These are phyloP conservation scores for Lethocerus indicus DNA, from an alignment of 1,140 invertebrate genomes.

Conservation along the genomic window DNA sequence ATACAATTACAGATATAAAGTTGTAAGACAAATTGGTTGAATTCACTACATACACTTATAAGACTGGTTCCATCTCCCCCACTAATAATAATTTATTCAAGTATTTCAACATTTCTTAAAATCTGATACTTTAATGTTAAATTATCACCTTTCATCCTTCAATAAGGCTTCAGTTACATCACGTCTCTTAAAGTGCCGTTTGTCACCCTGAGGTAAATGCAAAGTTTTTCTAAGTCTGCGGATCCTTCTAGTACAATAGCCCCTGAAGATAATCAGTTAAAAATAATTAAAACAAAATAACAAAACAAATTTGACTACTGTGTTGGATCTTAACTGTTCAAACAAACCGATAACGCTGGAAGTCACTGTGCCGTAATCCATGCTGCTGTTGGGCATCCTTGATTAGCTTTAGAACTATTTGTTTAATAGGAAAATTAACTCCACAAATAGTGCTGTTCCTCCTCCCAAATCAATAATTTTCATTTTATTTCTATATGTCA, in stretches of 20 bases:
- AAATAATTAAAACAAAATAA: neutral
- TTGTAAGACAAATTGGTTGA: too few species aligned
- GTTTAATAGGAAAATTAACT: constrained; percentile 22
- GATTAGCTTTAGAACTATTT: constrained; percentile 73
- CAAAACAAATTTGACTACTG: neutral
- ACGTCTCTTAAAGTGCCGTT: constrained; percentile 72
- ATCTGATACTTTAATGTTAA: too few species aligned
- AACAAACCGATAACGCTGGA: constrained; percentile 71
- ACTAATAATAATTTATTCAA: too few species aligned
- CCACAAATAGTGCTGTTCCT: neutral
- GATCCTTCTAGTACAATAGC: constrained; percentile 83
- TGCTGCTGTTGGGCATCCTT: constrained; percentile 96
- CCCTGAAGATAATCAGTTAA: constrained; percentile 26
- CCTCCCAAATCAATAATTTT: neutral
- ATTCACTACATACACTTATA: too few species aligned
- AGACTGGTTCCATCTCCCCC: too few species aligned
- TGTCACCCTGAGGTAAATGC: constrained; percentile 81
- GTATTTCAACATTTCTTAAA: too few species aligned
- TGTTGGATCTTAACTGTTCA: neutral
- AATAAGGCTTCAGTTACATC: constrained; percentile 65
- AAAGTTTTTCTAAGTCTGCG: constrained; percentile 79
- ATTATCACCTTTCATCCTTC: constrained; percentile 55
- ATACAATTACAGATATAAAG: too few species aligned
- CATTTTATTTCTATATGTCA: neutral
- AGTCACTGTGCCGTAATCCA: constrained; percentile 92